These are phyloP conservation scores for Temnothorax rugatulus DNA, from an alignment of 2,888 invertebrate species.

Conservation along the genomic window DNA sequence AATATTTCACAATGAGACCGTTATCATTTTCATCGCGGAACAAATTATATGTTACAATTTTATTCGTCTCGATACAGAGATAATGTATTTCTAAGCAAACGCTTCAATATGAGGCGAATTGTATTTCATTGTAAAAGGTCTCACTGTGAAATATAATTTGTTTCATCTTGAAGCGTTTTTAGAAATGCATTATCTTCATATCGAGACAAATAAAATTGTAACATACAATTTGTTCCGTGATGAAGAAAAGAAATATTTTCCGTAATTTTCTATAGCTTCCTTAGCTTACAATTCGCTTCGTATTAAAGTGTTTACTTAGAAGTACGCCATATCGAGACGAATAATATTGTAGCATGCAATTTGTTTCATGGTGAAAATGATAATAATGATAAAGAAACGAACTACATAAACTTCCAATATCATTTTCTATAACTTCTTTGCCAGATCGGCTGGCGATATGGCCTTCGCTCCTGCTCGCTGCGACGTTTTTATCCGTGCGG, in stretches of 20 bases:
- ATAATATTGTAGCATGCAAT: background rate
- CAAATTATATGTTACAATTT: background rate
- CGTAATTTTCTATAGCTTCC: background rate
- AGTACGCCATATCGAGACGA: no score
- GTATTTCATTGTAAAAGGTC: background rate
- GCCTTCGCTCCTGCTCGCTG: background rate
- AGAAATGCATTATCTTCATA: background rate
- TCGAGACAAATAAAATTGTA: background rate
- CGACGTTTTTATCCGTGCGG: conserved; percentile 17
- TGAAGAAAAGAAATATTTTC: background rate
- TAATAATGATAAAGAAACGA: background rate
- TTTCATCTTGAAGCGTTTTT: background rate
- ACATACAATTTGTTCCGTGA: background rate
- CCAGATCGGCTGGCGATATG: background rate
- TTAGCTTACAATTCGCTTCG: background rate
- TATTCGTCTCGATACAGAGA: background rate
- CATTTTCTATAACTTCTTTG: background rate
- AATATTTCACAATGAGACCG: background rate
- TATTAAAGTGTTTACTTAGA: no score
- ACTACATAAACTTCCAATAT: background rate
- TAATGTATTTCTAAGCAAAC: background rate
- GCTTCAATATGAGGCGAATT: background rate
- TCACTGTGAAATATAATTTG: background rate
- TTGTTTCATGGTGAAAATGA: background rate
- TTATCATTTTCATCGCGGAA: background rate